phyloP scores from a whole-genome alignment of 2,888 invertebrate species.

The Schizotus pectinicornis region DNA sequence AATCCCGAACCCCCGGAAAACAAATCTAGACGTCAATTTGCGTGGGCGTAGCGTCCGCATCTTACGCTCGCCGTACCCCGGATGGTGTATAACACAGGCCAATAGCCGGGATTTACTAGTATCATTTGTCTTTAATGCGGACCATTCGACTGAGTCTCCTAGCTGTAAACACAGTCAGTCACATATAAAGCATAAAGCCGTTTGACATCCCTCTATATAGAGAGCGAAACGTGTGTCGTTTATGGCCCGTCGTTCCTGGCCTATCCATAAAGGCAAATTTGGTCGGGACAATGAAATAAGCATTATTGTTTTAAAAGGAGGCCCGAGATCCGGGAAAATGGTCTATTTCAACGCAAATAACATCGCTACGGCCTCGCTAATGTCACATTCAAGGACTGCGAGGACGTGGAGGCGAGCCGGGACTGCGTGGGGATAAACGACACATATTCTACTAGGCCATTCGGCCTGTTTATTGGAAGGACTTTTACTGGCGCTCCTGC shows the following conservation, averaged over 20 bases:
- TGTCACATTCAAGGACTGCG: slow-evolving; percentile 1
- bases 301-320: slow-evolving; percentile 33
- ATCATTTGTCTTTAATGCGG: slow-evolving; percentile 36
- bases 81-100: slow-evolving; percentile 29
- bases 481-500: too few species aligned
- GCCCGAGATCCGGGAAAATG: slow-evolving; percentile 26
- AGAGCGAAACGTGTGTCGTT: slow-evolving; percentile 26
- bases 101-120: slow-evolving; percentile 34
- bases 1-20: slow-evolving; percentile 30
- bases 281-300: slow-evolving; percentile 30
- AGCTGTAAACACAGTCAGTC: slow-evolving; percentile 26
- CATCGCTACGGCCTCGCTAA: slow-evolving; percentile 8
- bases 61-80: slow-evolving; percentile 26
- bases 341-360: slow-evolving; percentile 21
- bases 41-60: slow-evolving; percentile 30
- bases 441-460: too few species aligned
- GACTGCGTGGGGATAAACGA: too few species aligned
- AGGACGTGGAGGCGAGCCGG: too few species aligned
- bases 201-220: slow-evolving; percentile 20
- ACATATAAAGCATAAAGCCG: slow-evolving; percentile 23
- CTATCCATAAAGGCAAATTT: slow-evolving; percentile 34
- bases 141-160: slow-evolving; percentile 21
- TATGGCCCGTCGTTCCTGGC: slow-evolving; percentile 17
- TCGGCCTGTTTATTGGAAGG: too few species aligned
- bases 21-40: slow-evolving; percentile 38